Base-by-base conservation (phyloP, 2,113 vertebrate species). In the Platycercus adscitus region DNA sequence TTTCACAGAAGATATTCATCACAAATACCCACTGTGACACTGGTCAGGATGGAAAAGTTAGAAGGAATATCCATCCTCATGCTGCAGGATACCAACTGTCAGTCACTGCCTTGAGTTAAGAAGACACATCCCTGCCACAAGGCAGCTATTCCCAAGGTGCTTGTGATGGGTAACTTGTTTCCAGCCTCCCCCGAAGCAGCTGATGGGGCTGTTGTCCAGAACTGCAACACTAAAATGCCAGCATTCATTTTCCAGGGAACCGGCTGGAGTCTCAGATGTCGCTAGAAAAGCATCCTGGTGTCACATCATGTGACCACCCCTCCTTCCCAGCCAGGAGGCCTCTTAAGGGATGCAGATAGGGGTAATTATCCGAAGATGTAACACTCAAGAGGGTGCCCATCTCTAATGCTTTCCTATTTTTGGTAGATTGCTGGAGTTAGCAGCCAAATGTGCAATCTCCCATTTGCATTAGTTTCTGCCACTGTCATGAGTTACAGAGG, bases 71-170 rank as follows among this genome's bases (percentile, higher is more conserved):
- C 26, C 20, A 47, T 17, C 44, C 15, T 92, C 16, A 7, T 25
- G 39, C 52, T 85, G 33, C 35, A 87, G 71, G 31, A 29, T 65
- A 65, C 31, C 39, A 85, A 44, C 23, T 0, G 4, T 15, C 4
- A 5, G 11, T 77, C 35, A 50, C 21, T 85, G 61, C 31, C 26
- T 72, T 24, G 31, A 17, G 28, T 44, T 78, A 56, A 55, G 61
- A 44, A 33, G 25, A 41, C 16, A 35, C 26, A 68, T 52, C 26
- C 29, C 13, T 0, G 0, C 37, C n/a, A 37, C 2, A 7, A 84
- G 77, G 35, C 55, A 60, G n/a, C 18, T 79, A 15, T 33, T 81
- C 50, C 37, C 0, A 0, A 84, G 41, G n/a, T 80, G 16, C 1
- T 0, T 35, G 25, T 70, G 37, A 76, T 44, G 70, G 37, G 9